Evolutionary conservation across 92 coral and sea anemone species (phyloP).

Genomic region (Epizoanthus rinbou): DNA sequence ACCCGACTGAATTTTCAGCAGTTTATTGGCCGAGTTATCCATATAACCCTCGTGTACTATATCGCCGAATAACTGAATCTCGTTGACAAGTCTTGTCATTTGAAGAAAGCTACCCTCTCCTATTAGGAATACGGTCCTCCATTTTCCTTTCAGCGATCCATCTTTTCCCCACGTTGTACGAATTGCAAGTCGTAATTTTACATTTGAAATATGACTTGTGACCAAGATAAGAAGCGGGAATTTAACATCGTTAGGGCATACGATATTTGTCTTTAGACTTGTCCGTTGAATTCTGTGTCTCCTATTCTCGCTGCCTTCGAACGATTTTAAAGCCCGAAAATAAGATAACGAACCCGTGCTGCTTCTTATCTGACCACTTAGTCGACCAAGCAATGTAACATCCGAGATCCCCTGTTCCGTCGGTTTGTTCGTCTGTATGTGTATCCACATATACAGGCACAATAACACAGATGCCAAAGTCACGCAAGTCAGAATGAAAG

Average conservation of each 20-base stretch:
- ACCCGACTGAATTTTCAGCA: constrained; percentile 47
- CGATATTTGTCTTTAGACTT: not conserved
- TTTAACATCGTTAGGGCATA: not conserved
- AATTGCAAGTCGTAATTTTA: constrained; percentile 46
- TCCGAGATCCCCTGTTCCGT: not conserved
- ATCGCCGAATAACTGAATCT: constrained; percentile 59
- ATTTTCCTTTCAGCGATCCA: constrained; percentile 47
- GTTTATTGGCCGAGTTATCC: constrained; percentile 42
- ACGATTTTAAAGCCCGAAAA: not conserved
- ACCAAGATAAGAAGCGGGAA: constrained; percentile 48
- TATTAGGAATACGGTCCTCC: constrained; percentile 50
- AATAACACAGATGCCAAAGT: not conserved
- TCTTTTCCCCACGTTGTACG: constrained; percentile 56
- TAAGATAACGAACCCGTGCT: no score
- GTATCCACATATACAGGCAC: not conserved
- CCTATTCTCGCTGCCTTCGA: not conserved
- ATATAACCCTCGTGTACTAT: constrained; percentile 51
- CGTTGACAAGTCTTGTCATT: constrained; percentile 42
- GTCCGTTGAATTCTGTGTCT: not conserved
- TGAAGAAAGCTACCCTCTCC: constrained; percentile 45
- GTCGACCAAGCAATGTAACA: not conserved
- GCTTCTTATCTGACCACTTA: not conserved
- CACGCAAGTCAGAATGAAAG: not conserved
- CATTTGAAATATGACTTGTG: constrained; percentile 40
- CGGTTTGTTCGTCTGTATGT: not conserved